Conservation (phyloP, 2,888 invertebrate genomes). For the Busseola fusca region DNA sequence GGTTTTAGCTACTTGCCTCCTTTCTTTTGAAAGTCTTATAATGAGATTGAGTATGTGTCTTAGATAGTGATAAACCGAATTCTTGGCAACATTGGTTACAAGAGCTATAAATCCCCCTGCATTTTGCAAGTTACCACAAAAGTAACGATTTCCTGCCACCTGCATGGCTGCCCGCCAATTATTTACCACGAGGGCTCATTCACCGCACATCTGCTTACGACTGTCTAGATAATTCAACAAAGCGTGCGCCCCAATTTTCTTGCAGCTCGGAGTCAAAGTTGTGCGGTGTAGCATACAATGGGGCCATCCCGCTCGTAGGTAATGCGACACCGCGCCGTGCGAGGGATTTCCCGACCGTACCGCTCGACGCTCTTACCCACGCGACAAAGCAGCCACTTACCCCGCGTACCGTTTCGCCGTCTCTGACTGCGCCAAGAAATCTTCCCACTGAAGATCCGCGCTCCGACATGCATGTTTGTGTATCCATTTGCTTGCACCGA, state of each 20-base stretch:
- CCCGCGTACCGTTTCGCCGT: constrained; percentile 72
- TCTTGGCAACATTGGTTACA: not conserved
- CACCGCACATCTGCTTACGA: constrained; percentile 61
- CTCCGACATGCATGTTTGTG: constrained; percentile 76
- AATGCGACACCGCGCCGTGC: constrained; percentile 69
- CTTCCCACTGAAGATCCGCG: constrained; percentile 67
- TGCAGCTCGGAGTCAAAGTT: constrained; percentile 61
- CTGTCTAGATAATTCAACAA: constrained; percentile 65
- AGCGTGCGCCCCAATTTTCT: constrained; percentile 63
- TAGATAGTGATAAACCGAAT: not conserved
- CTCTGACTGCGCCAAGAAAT: constrained; percentile 78
- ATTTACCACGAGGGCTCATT: constrained; percentile 53
- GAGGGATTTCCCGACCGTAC: constrained; percentile 71
- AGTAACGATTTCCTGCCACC: constrained; percentile 53
- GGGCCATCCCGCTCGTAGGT: constrained; percentile 58
- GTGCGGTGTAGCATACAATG: constrained; percentile 59
- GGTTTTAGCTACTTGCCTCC: not conserved
- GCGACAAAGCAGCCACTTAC: constrained; percentile 80
- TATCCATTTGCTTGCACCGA: constrained; percentile 78
- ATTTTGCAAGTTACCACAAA: constrained; percentile 42
- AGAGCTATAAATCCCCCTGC: constrained; percentile 26
- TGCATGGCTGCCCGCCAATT: constrained; percentile 48
- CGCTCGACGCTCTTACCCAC: constrained; percentile 31
- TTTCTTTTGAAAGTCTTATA: constrained; percentile 10
- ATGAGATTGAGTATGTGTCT: constrained; percentile 12